These are phyloP conservation scores for Labeo rohita DNA, from an alignment of 2,113 vertebrate genomes.

Conservation along the genomic window DNA sequence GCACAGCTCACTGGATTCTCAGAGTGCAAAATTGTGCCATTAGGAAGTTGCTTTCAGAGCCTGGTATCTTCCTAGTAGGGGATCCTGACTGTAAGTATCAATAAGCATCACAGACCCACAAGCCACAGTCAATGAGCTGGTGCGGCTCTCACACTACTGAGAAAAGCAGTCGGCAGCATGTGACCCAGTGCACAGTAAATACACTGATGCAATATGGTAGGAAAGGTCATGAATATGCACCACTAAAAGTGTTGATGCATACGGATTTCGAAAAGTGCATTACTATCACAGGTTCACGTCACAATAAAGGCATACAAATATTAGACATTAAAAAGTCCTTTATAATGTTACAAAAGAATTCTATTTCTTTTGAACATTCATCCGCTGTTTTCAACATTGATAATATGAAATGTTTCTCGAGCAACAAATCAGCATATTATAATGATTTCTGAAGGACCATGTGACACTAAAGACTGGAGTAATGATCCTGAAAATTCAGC, in stretches of 20 bases:
- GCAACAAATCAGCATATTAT: neutral
- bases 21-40: neutral
- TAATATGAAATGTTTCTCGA: neutral
- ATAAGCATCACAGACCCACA: neutral
- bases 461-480: neutral
- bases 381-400: neutral
- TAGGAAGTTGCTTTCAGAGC: neutral
- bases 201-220: neutral
- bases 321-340: neutral
- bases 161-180: neutral
- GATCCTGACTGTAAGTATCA: slow-evolving; percentile 4
- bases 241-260: neutral
- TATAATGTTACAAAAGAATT: neutral
- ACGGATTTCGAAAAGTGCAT: neutral
- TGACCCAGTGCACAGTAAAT: neutral
- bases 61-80: neutral
- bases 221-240: neutral
- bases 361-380: too few relatives aligned
- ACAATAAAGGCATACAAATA: neutral
- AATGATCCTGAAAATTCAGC: neutral
- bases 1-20: neutral
- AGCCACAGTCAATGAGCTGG: neutral
- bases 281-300: neutral
- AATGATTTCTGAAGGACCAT: neutral
- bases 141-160: neutral